phyloP scores from a whole-genome alignment of 2,797 vertebrate genomes.

The Rhinoraja longicauda region DNA sequence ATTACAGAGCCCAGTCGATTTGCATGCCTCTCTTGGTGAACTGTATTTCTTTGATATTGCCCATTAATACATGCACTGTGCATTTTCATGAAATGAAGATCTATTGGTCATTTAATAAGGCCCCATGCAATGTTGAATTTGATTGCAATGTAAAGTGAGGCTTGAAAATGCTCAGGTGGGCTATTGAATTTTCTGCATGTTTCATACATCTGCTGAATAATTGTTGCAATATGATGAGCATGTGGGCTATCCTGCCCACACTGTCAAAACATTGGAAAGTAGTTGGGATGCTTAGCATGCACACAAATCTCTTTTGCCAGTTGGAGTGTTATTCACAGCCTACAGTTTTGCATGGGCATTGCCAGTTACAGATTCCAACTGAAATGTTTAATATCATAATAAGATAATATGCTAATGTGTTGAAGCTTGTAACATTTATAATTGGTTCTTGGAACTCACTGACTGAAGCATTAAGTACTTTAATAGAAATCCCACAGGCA shows the following conservation, averaged over 20 bases:
- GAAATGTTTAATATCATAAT: neutral
- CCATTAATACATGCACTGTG: neutral
- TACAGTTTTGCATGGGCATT: neutral
- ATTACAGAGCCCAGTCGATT: neutral
- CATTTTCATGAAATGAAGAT: neutral
- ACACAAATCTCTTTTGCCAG: neutral
- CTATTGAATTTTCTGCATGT: neutral
- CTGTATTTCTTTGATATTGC: neutral
- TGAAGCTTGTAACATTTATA: neutral
- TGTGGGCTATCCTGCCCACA: neutral
- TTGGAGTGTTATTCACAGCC: neutral
- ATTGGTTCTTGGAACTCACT: neutral
- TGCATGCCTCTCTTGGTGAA: neutral
- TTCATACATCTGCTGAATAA: constrained; percentile 6
- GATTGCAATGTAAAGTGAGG: neutral
- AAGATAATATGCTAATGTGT: neutral
- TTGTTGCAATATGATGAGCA: neutral
- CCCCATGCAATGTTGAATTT: neutral
- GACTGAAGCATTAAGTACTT: neutral
- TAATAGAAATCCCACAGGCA: neutral
- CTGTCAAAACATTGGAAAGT: neutral
- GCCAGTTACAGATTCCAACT: neutral
- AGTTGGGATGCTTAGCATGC: neutral
- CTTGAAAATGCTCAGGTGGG: constrained; percentile 5
- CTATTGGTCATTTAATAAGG: neutral